These are phyloP conservation scores for Villa cingulata DNA, from an alignment of 2,888 invertebrate species.

Conservation along the genomic window DNA sequence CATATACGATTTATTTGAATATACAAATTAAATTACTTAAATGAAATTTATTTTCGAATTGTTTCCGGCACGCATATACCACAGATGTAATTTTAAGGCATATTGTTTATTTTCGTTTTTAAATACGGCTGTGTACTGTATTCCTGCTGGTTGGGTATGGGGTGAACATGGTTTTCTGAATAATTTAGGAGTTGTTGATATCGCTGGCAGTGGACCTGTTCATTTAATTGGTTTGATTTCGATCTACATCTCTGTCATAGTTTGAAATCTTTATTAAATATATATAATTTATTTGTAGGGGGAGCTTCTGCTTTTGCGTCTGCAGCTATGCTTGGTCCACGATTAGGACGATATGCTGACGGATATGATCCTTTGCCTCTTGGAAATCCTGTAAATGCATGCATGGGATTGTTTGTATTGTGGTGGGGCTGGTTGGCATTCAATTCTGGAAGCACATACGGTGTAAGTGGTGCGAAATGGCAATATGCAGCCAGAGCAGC, in stretches of 20 bases:
- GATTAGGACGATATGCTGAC: constrained; percentile 69
- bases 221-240: constrained; percentile 58
- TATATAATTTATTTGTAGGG: constrained; percentile 35
- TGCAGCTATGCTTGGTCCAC: constrained; percentile 78
- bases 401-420: constrained; percentile 80
- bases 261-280: too few species aligned
- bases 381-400: constrained; percentile 80
- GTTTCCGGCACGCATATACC: constrained; percentile 6
- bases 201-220: constrained; percentile 83
- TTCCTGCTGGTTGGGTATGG: constrained; percentile 92
- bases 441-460: constrained; percentile 82
- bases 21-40: constrained; percentile 6
- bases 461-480: constrained; percentile 70
- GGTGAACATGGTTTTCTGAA: constrained; percentile 76
- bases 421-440: constrained; percentile 98
- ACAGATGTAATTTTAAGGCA: constrained; percentile 76
- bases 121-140: constrained; percentile 80
- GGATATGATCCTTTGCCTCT: constrained; percentile 63
- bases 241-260: background rate
- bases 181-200: constrained; percentile 74
- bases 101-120: constrained; percentile 81
- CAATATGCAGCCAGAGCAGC: constrained; percentile 81
- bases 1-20: background rate
- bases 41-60: background rate
- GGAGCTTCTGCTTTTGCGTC: constrained; percentile 71